These are phyloP conservation scores for Acrobasis repandana DNA, from an alignment of 2,888 invertebrate species.

Conservation along the genomic window DNA sequence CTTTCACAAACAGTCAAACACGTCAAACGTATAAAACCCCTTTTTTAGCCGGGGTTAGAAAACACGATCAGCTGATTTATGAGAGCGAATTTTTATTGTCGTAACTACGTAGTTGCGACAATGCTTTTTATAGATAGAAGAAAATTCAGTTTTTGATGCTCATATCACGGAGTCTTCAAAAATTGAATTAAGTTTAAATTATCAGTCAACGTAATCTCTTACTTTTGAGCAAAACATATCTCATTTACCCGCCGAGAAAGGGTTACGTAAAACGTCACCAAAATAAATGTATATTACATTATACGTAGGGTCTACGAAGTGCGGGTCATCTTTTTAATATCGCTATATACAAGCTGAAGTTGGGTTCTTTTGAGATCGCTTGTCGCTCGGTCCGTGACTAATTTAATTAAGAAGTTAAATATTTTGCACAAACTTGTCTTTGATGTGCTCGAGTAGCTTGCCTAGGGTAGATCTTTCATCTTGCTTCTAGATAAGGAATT, in stretches of 20 bases:
- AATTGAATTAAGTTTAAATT: not conserved
- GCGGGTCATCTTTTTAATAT: constrained; percentile 8
- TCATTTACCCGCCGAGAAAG: not conserved
- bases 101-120: no score
- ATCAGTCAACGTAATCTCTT: not conserved
- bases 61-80: no score
- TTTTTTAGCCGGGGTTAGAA: no score
- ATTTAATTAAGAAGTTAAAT: constrained; percentile 62
- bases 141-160: no score
- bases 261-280: not conserved
- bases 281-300: not conserved
- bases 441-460: constrained; percentile 24
- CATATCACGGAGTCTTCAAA: no score
- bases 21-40: no score
- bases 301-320: not conserved
- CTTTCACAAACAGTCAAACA: no score
- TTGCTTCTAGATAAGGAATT: constrained; percentile 23
- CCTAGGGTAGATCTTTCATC: constrained; percentile 21
- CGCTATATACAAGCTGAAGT: constrained; percentile 28
- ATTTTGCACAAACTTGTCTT: constrained; percentile 47
- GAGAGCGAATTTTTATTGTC: no score
- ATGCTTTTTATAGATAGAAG: no score
- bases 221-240: no score
- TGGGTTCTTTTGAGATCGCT: constrained; percentile 40
- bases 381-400: constrained; percentile 41